A percentile compares a stretch with the other conserved stretches of the same genome.
Conservation (phyloP, 2,797 vertebrate species). For the Anas bernieri region DNA sequence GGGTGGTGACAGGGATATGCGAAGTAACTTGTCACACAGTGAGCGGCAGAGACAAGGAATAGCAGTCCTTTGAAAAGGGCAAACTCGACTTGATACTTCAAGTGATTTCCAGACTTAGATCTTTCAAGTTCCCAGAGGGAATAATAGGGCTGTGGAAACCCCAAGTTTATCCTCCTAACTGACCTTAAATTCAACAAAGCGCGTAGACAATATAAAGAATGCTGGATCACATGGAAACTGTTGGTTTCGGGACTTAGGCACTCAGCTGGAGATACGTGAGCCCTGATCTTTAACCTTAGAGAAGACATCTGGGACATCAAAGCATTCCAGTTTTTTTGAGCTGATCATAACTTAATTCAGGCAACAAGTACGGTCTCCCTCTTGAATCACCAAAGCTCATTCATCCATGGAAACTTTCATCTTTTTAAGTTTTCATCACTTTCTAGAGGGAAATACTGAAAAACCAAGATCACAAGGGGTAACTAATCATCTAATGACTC, state of each 20-base stretch:
- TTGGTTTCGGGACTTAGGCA: constrained; percentile 55
- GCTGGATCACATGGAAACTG: constrained; percentile 55
- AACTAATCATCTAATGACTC: background rate
- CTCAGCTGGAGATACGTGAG: constrained; percentile 63
- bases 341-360: constrained; percentile 65
- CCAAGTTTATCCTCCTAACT: constrained; percentile 66
- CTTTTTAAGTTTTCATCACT: background rate
- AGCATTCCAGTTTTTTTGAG: constrained; percentile 39
- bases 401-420: constrained; percentile 15
- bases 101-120: constrained; percentile 62
- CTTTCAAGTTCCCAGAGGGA: constrained; percentile 65
- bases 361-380: background rate
- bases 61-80: constrained; percentile 27
- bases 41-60: constrained; percentile 6
- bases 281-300: constrained; percentile 64
- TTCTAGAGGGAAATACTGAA: background rate
- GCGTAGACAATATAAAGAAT: constrained; percentile 44
- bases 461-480: background rate
- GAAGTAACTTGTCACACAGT: constrained; percentile 64
- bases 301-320: constrained; percentile 61
- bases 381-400: background rate
- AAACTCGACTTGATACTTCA: constrained; percentile 53
- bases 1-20: background rate
- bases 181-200: constrained; percentile 71
- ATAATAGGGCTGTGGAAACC: constrained; percentile 60